Conservation (phyloP, 2,888 invertebrate species). For the Iphiclides podalirius region DNA sequence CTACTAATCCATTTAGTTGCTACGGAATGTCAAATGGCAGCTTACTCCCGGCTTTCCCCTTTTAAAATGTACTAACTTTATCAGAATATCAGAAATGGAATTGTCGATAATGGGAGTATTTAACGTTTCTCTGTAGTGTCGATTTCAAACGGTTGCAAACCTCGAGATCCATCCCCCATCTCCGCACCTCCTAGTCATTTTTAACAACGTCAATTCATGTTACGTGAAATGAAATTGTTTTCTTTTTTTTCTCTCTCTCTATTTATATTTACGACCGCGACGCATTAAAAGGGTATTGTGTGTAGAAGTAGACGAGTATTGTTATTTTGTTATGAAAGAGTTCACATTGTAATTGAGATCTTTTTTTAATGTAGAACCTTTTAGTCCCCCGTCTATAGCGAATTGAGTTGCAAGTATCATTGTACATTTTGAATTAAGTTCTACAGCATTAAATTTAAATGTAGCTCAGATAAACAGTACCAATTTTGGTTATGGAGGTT, state of each 20-base stretch:
- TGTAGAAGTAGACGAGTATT: conserved; percentile 14
- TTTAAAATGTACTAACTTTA: too few relatives aligned
- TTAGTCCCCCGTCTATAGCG: not conserved
- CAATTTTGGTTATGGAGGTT: too few relatives aligned
- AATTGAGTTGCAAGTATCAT: not conserved
- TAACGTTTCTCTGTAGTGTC: too few relatives aligned
- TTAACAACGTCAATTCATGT: conserved; percentile 30
- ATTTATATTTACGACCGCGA: conserved; percentile 7
- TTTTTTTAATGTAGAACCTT: not conserved
- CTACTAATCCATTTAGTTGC: too few relatives aligned
- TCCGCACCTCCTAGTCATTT: conserved; percentile 36
- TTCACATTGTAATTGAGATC: not conserved
- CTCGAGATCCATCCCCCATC: not conserved
- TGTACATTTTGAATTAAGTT: too few relatives aligned
- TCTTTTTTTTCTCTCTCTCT: conserved; percentile 11
- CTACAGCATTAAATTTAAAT: too few relatives aligned
- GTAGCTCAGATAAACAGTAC: too few relatives aligned
- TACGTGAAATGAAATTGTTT: conserved; percentile 7
- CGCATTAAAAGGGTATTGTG: conserved; percentile 18
- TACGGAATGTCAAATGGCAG: too few relatives aligned
- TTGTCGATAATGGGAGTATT: too few relatives aligned
- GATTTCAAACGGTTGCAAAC: conserved; percentile 1
- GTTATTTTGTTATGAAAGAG: not conserved
- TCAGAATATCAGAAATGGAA: too few relatives aligned
- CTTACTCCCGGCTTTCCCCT: too few relatives aligned